Evolutionary conservation across 53 echinoderm and acorn worm genomes (phyloP).

Genomic region (Holothuria scabra): DNA sequence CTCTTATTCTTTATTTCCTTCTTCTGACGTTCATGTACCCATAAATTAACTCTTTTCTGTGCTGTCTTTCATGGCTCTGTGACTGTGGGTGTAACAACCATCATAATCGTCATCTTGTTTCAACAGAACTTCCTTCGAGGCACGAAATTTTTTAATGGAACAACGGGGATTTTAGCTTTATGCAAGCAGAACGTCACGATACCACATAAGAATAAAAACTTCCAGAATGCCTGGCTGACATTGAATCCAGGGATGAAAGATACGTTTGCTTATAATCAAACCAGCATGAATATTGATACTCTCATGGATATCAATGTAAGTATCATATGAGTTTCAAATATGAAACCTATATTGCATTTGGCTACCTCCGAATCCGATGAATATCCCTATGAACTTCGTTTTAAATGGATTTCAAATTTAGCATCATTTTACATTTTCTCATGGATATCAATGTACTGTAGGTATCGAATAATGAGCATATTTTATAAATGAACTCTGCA

Average conservation of each 20-base stretch:
- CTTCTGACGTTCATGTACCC: too few species aligned
- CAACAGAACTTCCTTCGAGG: constrained; percentile 27
- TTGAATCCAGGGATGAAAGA: constrained; percentile 73
- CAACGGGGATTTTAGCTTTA: constrained; percentile 83
- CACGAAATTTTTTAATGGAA: constrained; percentile 75
- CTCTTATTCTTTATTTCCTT: too few species aligned
- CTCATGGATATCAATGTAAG: constrained; percentile 74
- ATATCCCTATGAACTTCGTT: not conserved
- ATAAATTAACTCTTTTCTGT: too few species aligned
- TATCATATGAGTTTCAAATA: not conserved
- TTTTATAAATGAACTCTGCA: too few species aligned
- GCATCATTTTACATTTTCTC: too few species aligned
- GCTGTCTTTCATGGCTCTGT: too few species aligned
- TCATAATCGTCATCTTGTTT: too few species aligned
- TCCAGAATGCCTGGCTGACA: constrained; percentile 79
- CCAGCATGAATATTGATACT: constrained; percentile 63
- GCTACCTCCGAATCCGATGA: not conserved
- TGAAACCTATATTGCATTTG: not conserved
- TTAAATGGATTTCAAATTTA: too few species aligned
- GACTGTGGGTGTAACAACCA: too few species aligned
- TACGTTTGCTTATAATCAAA: constrained; percentile 49
- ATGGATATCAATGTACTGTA: too few species aligned
- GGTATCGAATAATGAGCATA: too few species aligned
- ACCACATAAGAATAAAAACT: constrained; percentile 53
- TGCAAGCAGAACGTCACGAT: constrained; percentile 82